Evolutionary conservation across 2,888 invertebrate species (phyloP).

Genomic region (Philaethria dido): DNA sequence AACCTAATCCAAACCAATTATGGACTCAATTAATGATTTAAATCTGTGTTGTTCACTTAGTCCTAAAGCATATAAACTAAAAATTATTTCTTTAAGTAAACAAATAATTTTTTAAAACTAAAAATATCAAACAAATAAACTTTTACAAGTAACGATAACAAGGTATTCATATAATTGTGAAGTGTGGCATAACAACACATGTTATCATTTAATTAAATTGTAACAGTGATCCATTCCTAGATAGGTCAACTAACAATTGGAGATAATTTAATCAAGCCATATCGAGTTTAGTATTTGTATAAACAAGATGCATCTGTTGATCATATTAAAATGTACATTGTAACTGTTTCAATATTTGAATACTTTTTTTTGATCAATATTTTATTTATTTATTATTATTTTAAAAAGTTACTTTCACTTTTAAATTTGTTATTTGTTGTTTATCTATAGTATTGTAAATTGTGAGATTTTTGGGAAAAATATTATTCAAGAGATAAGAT

Average conservation of each 20-base stretch:
- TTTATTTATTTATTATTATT: neutral
- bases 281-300: slow-evolving; percentile 5
- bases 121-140: no score
- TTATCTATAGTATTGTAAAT: neutral
- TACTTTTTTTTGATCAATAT: no score
- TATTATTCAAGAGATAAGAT: neutral
- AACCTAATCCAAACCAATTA: no score
- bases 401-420: no score
- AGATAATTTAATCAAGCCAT: slow-evolving; percentile 48
- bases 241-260: slow-evolving; percentile 53
- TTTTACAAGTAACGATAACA: no score
- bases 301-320: neutral
- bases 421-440: no score
- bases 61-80: no score
- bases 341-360: neutral
- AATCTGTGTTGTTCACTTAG: no score
- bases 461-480: no score
- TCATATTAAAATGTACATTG: neutral
- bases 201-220: slow-evolving; percentile 22
- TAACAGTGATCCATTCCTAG: slow-evolving; percentile 12
- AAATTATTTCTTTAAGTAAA: no score
- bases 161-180: neutral
- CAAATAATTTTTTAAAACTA: no score
- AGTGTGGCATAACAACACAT: neutral
- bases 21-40: no score